Percentiles rank a stretch among this genome's conserved stretches.
These are phyloP conservation scores for Rhinichthys klamathensis DNA, from an alignment of 2,113 vertebrate genomes.

Conservation along the genomic window DNA sequence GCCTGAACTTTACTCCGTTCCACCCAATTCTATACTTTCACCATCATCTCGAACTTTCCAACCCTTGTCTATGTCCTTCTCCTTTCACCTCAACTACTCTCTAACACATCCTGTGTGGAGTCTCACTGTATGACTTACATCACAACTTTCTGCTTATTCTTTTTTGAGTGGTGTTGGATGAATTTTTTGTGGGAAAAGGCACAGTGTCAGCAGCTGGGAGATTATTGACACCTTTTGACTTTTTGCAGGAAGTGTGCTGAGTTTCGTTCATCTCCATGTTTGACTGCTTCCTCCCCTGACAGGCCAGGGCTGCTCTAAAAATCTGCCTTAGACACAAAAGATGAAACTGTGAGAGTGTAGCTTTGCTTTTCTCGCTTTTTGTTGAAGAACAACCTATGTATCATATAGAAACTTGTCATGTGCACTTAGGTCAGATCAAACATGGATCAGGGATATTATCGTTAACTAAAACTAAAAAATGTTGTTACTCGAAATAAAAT, in stretches of 20 bases:
- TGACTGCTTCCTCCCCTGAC: conserved; percentile 1
- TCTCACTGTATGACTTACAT: conserved; percentile 18
- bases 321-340: not conserved
- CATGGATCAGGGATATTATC: not conserved
- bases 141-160: conserved; percentile 25
- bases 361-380: not conserved
- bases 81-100: not conserved
- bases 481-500: not conserved
- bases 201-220: conserved; percentile 67
- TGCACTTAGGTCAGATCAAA: not conserved
- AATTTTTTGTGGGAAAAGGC: conserved; percentile 45
- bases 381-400: not conserved
- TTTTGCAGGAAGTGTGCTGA: conserved; percentile 23
- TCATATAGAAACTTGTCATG: not conserved
- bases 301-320: conserved; percentile 10
- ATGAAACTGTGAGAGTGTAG: not conserved
- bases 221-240: conserved; percentile 64
- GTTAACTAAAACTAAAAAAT: not conserved
- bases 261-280: not conserved
- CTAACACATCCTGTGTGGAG: not conserved
- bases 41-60: conserved; percentile 33
- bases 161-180: conserved; percentile 56
- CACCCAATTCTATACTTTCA: conserved; percentile 27
- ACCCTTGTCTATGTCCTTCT: not conserved
- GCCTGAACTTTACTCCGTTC: conserved; percentile 63